These are phyloP conservation scores for Hetaerina titia DNA, from an alignment of 2,888 invertebrate species.

Conservation along the genomic window DNA sequence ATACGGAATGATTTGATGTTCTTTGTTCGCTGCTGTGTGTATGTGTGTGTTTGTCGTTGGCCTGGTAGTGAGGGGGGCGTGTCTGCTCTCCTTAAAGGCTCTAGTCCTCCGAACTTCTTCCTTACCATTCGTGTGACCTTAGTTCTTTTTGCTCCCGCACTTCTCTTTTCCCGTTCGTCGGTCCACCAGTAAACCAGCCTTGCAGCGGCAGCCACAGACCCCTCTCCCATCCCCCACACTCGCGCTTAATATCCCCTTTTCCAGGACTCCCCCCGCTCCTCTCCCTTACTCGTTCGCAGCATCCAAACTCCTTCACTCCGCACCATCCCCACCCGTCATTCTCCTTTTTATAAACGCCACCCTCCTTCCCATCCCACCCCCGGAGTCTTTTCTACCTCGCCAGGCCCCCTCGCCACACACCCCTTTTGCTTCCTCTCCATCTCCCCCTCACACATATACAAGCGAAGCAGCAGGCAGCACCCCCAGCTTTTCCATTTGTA, in stretches of 20 bases:
- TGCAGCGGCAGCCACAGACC: background rate
- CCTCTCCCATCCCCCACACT: background rate
- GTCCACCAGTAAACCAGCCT: background rate
- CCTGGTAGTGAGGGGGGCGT: background rate
- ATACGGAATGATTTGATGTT: background rate
- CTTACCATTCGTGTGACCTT: background rate
- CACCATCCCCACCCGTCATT: slow-evolving; percentile 10
- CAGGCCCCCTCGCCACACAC: background rate
- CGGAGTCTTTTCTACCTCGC: background rate
- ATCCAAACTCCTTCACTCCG: slow-evolving; percentile 4
- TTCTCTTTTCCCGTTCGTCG: background rate
- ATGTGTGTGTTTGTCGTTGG: too few relatives aligned
- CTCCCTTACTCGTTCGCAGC: background rate
- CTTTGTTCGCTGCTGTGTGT: background rate
- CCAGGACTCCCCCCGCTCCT: background rate
- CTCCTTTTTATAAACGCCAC: slow-evolving; percentile 31
- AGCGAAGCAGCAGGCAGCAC: background rate
- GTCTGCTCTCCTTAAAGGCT: too few relatives aligned
- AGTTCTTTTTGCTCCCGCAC: background rate
- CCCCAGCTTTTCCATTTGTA: background rate
- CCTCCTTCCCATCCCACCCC: background rate
- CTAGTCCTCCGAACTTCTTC: too few relatives aligned
- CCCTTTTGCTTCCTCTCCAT: background rate
- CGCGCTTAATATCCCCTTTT: background rate
- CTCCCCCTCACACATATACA: background rate